phyloP scores from a whole-genome alignment of 2,797 vertebrate genomes.

The Hirundo rustica region DNA sequence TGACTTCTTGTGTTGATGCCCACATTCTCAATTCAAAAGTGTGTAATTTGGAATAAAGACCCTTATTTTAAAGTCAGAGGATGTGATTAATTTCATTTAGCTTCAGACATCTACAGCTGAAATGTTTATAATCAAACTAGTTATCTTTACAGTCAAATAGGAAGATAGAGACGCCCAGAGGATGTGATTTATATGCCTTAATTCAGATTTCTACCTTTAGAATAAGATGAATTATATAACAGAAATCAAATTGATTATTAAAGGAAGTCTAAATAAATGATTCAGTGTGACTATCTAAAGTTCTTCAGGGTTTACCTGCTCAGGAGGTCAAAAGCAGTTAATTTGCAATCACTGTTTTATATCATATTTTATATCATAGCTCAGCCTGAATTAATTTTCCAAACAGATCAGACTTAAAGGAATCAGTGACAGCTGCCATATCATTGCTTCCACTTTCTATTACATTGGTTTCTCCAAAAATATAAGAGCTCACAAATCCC shows the following conservation, averaged over 20 bases:
- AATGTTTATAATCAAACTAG: constrained; percentile 53
- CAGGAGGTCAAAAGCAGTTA: not conserved
- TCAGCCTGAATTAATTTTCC: not conserved
- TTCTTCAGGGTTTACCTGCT: not conserved
- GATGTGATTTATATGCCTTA: constrained; percentile 7
- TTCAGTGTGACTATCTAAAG: not conserved
- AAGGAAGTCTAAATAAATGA: not conserved
- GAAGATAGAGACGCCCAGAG: not conserved
- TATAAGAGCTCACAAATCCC: not conserved
- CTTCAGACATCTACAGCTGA: constrained; percentile 50
- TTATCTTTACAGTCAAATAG: constrained; percentile 37
- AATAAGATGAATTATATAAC: constrained; percentile 12
- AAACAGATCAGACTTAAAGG: not conserved
- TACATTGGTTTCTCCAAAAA: not conserved
- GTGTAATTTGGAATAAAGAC: constrained; percentile 59
- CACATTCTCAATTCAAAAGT: constrained; percentile 43
- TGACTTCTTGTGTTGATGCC: constrained; percentile 50
- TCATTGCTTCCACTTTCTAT: not conserved
- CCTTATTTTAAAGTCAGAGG: constrained; percentile 52
- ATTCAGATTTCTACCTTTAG: constrained; percentile 20
- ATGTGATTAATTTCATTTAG: constrained; percentile 55
- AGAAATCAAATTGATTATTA: constrained; percentile 25
- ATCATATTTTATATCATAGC: not conserved
- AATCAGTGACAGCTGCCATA: not conserved
- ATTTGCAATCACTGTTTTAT: not conserved